A percentile compares a stretch with the other conserved stretches of the same genome.
phyloP scores from a whole-genome alignment of 2,113 vertebrate species.

The Nothobranchius furzeri region DNA sequence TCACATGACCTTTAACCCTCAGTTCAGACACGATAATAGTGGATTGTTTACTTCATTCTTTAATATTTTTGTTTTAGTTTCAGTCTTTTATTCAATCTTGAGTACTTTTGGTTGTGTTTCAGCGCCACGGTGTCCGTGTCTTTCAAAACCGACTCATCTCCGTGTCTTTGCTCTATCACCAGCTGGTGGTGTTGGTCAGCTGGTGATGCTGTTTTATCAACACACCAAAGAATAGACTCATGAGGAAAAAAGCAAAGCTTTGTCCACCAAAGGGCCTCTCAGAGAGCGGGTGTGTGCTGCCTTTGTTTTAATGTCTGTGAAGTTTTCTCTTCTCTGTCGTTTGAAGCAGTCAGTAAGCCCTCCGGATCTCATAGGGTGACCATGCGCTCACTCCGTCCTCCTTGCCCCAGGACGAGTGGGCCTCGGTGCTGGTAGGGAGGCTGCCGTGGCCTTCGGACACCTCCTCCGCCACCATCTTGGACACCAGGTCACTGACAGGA shows the following conservation, averaged over 20 bases:
- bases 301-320: constrained; percentile 24
- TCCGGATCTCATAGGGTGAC: constrained; percentile 85
- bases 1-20: too few species aligned
- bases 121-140: too few species aligned
- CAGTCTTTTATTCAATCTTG: too few species aligned
- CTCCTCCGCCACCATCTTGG: constrained; percentile 82
- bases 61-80: too few species aligned
- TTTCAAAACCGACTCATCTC: too few species aligned
- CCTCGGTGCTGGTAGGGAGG: constrained; percentile 65
- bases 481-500: constrained; percentile 75
- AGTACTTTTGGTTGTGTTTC: too few species aligned
- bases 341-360: constrained; percentile 79
- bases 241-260: background rate
- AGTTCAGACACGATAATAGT: too few species aligned
- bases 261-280: background rate
- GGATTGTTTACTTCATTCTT: too few species aligned
- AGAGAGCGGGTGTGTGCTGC: constrained; percentile 4
- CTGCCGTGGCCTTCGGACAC: constrained; percentile 41
- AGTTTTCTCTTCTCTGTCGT: background rate
- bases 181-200: too few species aligned
- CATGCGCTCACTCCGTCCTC: constrained; percentile 83
- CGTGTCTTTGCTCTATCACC: too few species aligned
- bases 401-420: constrained; percentile 82
- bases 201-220: too few species aligned
- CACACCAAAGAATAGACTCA: background rate